These are phyloP conservation scores for Castor canadensis DNA, from an alignment of 2,113 vertebrate species.

Conservation along the genomic window DNA sequence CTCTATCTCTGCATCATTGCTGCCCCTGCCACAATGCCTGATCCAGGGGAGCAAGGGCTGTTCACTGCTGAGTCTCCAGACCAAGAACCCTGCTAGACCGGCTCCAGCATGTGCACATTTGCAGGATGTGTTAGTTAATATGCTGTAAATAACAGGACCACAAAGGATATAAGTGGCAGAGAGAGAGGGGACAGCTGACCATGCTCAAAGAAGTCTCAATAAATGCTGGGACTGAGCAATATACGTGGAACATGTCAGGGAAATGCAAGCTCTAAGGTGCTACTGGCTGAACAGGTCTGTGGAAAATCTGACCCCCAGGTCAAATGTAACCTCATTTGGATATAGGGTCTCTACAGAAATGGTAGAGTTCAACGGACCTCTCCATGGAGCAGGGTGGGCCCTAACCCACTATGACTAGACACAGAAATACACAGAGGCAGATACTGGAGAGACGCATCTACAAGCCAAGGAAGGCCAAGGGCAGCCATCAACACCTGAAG, in stretches of 20 bases:
- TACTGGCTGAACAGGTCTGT: neutral
- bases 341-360: neutral
- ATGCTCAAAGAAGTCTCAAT: no score
- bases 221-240: neutral
- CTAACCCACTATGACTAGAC: neutral
- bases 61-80: neutral
- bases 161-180: neutral
- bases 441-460: neutral
- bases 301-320: neutral
- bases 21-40: neutral
- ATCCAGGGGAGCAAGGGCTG: neutral
- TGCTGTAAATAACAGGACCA: neutral
- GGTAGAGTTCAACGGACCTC: neutral
- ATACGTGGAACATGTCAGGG: accelerated
- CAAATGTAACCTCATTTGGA: neutral
- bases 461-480: no score
- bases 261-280: neutral
- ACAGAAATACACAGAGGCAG: neutral
- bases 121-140: accelerated
- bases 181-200: neutral
- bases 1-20: no score
- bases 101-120: accelerated
- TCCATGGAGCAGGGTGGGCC: neutral
- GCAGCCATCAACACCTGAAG: accelerated
- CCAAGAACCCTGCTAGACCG: neutral